A percentile compares a stretch with the other conserved stretches of the same genome.
phyloP scores from a whole-genome alignment of 2,888 invertebrate species.

The Pristionchus mayeri region DNA sequence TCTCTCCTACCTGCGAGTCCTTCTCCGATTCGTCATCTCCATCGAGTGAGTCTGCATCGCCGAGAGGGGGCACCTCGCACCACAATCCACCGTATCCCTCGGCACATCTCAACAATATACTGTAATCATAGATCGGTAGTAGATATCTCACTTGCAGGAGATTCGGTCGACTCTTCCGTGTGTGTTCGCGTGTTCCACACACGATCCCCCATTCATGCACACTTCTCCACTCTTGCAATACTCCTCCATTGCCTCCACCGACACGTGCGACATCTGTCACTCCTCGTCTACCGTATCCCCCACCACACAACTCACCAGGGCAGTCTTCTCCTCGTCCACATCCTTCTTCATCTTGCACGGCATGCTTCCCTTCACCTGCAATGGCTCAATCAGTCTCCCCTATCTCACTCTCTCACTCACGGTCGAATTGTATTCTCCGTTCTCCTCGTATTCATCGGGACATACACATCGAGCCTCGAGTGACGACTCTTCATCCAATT shows the following conservation, averaged over 20 bases:
- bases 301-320: conserved; percentile 7
- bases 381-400: background rate
- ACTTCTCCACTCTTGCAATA: conserved; percentile 34
- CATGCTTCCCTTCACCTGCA: conserved; percentile 39
- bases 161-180: conserved; percentile 41
- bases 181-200: conserved; percentile 33
- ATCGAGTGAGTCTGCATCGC: conserved; percentile 1
- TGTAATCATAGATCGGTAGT: background rate
- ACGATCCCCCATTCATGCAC: conserved; percentile 41
- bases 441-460: conserved; percentile 56
- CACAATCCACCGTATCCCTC: conserved; percentile 36
- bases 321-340: background rate
- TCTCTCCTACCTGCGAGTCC: background rate
- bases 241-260: conserved; percentile 42
- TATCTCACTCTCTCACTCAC: background rate
- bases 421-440: conserved; percentile 24
- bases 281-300: conserved; percentile 13
- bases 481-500: background rate
- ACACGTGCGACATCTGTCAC: conserved; percentile 39
- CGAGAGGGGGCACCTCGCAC: conserved; percentile 30
- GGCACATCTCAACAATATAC: background rate
- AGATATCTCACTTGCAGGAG: conserved; percentile 4
- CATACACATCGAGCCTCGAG: conserved; percentile 55
- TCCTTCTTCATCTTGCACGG: conserved; percentile 45
- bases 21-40: background rate